Percentiles rank a stretch among this genome's conserved stretches.
Evolutionary conservation across 2,888 invertebrate species (phyloP).

Genomic region (Diarsia brunnea): DNA sequence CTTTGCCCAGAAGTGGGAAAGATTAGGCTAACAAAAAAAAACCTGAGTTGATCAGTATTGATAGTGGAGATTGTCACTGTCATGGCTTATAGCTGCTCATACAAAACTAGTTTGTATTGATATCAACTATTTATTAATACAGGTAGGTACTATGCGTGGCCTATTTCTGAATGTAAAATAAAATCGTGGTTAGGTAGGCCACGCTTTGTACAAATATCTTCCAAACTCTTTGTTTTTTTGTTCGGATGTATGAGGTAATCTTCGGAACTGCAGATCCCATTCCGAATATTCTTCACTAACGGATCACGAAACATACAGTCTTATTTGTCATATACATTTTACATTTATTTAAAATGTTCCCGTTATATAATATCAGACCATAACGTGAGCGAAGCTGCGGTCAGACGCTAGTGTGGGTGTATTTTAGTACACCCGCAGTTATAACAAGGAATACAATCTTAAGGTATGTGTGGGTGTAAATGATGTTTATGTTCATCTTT

Average conservation of each 20-base stretch:
- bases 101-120: background rate
- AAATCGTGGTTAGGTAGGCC: background rate
- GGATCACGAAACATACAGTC: background rate
- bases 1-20: too few relatives aligned
- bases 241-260: background rate
- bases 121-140: background rate
- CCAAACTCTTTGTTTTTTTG: background rate
- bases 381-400: background rate
- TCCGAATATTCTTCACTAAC: background rate
- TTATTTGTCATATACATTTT: background rate
- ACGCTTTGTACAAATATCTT: background rate
- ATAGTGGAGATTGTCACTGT: background rate
- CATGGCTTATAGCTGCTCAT: background rate
- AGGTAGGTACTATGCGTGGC: background rate
- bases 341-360: background rate
- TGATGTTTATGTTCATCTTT: slow-evolving; percentile 11
- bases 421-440: background rate
- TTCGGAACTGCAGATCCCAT: background rate
- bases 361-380: background rate
- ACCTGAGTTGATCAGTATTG: too few relatives aligned
- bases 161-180: too few relatives aligned
- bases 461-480: background rate
- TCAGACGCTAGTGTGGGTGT: background rate
- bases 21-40: too few relatives aligned
- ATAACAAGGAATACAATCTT: slow-evolving; percentile 3